phyloP scores from a whole-genome alignment of 2,113 vertebrate genomes.

The Pleuronectes platessa region DNA sequence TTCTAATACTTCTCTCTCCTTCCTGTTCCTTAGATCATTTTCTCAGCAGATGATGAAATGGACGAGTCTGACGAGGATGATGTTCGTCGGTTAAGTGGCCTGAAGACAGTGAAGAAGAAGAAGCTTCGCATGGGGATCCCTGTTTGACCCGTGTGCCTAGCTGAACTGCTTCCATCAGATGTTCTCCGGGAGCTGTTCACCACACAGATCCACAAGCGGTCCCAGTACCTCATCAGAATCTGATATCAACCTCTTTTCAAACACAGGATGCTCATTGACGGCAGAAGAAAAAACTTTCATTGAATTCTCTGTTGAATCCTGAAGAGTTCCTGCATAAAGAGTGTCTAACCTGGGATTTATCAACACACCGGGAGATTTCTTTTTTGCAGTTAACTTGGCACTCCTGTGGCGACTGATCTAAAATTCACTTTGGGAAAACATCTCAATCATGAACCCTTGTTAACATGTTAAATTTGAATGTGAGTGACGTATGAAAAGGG shows the following conservation, averaged over 20 bases:
- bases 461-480: conserved; percentile 19
- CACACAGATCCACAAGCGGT: conserved; percentile 10
- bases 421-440: neutral
- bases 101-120: conserved; percentile 94
- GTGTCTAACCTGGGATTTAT: conserved; percentile 14
- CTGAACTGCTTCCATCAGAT: neutral
- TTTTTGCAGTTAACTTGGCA: conserved; percentile 14
- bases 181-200: conserved; percentile 20
- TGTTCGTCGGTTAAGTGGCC: conserved; percentile 86
- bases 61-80: conserved; percentile 96
- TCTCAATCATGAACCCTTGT: too few relatives aligned
- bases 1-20: neutral
- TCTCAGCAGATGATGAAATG: conserved; percentile 98
- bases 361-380: neutral
- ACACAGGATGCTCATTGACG: conserved; percentile 5
- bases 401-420: neutral
- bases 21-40: conserved; percentile 88
- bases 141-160: conserved; percentile 83
- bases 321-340: conserved; percentile 23
- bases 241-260: conserved; percentile 7
- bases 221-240: conserved; percentile 10
- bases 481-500: conserved; percentile 16
- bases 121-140: conserved; percentile 94
- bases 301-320: conserved; percentile 15
- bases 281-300: conserved; percentile 13